Conservation (phyloP, 2,888 invertebrate genomes). For the Eupithecia abbreviata region DNA sequence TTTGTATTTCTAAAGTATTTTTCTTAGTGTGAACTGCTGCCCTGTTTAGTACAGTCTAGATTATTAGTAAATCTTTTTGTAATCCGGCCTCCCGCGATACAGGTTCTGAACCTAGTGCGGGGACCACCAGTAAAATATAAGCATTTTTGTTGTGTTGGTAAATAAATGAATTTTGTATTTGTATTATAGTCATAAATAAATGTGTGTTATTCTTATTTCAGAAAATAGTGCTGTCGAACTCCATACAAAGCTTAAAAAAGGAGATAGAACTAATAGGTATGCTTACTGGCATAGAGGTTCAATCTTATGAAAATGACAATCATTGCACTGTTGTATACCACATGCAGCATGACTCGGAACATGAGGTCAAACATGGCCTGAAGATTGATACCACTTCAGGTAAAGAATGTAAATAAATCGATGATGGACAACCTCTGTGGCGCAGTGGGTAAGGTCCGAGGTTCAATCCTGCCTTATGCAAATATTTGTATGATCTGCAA, state of each 20-base stretch:
- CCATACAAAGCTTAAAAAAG: conserved; percentile 56
- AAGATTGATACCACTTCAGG: conserved; percentile 67
- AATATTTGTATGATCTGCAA: too few species aligned
- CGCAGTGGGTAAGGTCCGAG: too few species aligned
- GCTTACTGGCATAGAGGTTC: conserved; percentile 70
- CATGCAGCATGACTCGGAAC: conserved; percentile 63
- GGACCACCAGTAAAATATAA: too few species aligned
- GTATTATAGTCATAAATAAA: not conserved
- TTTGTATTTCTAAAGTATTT: too few species aligned
- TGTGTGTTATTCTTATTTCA: conserved; percentile 45
- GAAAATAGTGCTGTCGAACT: conserved; percentile 65
- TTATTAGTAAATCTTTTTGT: too few species aligned
- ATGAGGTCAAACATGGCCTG: conserved; percentile 66
- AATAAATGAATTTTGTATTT: too few species aligned
- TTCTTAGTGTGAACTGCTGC: too few species aligned
- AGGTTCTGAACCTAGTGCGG: too few species aligned
- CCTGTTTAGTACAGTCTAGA: too few species aligned
- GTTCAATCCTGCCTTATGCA: too few species aligned
- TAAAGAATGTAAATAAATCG: conserved; percentile 40
- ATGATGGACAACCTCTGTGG: not conserved
- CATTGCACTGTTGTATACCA: conserved; percentile 71
- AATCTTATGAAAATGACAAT: conserved; percentile 63
- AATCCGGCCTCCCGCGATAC: too few species aligned
- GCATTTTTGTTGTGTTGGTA: too few species aligned
- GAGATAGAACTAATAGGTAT: conserved; percentile 64